Evolutionary conservation across 1,140 invertebrate species (phyloP), one percentile per base, ranked within the genome.

Genomic region (Sinella curviseta): DNA sequence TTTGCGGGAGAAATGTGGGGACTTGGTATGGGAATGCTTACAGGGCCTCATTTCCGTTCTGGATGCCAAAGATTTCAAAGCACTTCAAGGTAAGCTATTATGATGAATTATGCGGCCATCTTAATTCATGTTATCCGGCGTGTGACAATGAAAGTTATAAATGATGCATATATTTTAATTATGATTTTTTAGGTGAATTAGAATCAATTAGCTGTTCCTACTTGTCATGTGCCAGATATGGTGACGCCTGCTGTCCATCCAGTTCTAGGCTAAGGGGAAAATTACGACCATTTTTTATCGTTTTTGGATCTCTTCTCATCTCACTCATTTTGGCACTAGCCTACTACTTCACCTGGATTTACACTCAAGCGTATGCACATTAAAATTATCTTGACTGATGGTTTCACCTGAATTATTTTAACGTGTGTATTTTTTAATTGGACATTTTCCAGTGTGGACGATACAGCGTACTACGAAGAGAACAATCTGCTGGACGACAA

Each of bases 281-380:
- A 73, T 35, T 83, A 67, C 65, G 83, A 33, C 81, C 83, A 26
- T 83, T 83, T 74, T 81, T 82, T 73, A 81, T 83, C 33, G 83
- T 83, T 20, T 83, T 83, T 77, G 83, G 83, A 30, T 82, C 83
- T 20, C 73, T 83, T 1, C 78, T 83, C 3, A 83, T 83, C 54
- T 83, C 83, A 0, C 73, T 83, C 36, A 80, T 79, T 70, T 77
- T 83, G 65, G 83, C 83, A 14, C 60, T 83, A 73, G 81, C 83
- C 48, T 83, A 83, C 48, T 83, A 83, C 60, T 83, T 83, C 77
- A 81, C 81, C 4, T 83, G 83, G 83, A 82, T 83, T 31, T 83
- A 82, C 76, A 83, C 81, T 3, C 81, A 83, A 73, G 76, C 79
- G 81, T 82, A 70, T 73, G 76, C 12, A 33, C 70, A 31, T 16